Evolutionary conservation across 1,140 invertebrate genomes (phyloP), one percentile per base, ranked within the genome.

Genomic region (Neodiprion pinetum): DNA sequence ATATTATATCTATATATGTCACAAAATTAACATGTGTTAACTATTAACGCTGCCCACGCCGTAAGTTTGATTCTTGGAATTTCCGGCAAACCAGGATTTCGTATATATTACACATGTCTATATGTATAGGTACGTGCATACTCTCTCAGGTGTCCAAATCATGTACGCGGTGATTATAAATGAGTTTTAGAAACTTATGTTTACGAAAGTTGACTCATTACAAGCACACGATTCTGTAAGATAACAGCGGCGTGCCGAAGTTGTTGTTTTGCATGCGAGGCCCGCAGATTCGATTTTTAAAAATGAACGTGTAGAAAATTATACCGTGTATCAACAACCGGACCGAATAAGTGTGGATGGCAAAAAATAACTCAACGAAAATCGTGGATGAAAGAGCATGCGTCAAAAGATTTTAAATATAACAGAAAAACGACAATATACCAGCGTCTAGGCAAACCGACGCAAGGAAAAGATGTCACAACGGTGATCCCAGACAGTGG

Each of bases 11-110:
- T 40, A 40, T 40, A 40, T 61, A 61, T 40, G 53, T 9, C n/a
- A 17, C 53, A 61, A 61, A 61, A 61, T 61, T 61, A 61, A 61
- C 53, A 61, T 61, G 53, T 17, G 53, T 61, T 61, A 61, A 12
- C 53, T 61, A 61, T 61, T 61, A 61, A 61, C 53, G 53, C 53
- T 61, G 53, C 53, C 53, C 53, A 61, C 53, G 9, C 4, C 11
- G 11, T 61, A 61, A 61, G n/a, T 9, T 61, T 61, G 53, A 14
- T 61, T 61, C 53, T 61, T 61, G 53, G 53, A 61, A 61, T 61
- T 61, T 61, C 53, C 53, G 53, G 53, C 9, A 12, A 8, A 61
- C 9, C 53, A 61, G 53, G 53, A 17, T 61, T 61, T 61, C 11
- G 53, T 61, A 14, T 40, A 40, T 61, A 17, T 12, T 61, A 40